A percentile compares a stretch with the other conserved stretches of the same genome.
Conservation (phyloP, 2,113 vertebrate species). For the Hymenochirus boettgeri region DNA sequence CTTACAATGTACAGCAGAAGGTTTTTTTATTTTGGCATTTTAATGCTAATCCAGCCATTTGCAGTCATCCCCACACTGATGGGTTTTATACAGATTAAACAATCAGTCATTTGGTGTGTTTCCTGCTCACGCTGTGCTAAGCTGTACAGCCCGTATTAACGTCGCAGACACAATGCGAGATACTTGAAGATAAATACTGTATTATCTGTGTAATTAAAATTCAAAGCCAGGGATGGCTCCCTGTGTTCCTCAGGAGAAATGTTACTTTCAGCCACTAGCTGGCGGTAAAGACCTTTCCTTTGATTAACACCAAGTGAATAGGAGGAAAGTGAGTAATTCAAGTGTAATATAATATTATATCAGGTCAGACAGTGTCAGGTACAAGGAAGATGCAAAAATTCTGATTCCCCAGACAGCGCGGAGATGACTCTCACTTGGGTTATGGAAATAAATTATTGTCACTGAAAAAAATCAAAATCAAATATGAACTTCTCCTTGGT, state of each 20-base stretch:
- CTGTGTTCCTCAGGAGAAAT: neutral
- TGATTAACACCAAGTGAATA: neutral
- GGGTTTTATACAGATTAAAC: neutral
- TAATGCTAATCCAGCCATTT: too few species aligned
- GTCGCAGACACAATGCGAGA: neutral
- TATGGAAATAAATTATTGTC: too few species aligned
- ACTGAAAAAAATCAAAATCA: too few species aligned
- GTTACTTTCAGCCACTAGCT: slow-evolving; percentile 19
- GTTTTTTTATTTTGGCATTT: too few species aligned
- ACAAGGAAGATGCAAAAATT: neutral
- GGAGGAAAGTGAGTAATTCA: neutral
- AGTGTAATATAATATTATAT: neutral
- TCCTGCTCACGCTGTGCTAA: neutral
- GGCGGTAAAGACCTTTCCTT: slow-evolving; percentile 20
- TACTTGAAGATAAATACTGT: neutral
- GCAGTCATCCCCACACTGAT: neutral
- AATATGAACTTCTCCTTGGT: too few species aligned
- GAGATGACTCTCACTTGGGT: too few species aligned
- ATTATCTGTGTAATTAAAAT: neutral
- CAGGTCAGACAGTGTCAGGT: neutral
- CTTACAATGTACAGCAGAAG: too few species aligned
- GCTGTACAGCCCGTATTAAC: neutral
- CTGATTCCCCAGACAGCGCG: too few species aligned
- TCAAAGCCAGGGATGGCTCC: neutral
- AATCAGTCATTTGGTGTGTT: neutral